These are phyloP conservation scores for Brachystomella parvula DNA, from an alignment of 1,140 invertebrate species.

Conservation along the genomic window DNA sequence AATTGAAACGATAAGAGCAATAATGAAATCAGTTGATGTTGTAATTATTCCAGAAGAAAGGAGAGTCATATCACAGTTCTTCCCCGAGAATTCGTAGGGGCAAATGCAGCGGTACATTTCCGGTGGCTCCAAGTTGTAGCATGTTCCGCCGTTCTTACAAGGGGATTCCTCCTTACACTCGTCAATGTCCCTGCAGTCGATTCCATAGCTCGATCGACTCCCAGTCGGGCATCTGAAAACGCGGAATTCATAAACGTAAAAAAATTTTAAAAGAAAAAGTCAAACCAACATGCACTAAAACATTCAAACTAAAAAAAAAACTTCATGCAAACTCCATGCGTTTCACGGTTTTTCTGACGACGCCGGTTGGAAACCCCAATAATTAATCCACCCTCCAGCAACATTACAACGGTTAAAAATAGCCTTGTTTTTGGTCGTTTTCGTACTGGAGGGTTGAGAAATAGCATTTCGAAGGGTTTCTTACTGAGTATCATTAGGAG, in stretches of 20 bases:
- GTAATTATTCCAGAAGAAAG: conserved; percentile 65
- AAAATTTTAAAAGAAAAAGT: too few species aligned
- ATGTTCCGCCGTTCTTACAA: conserved; percentile 64
- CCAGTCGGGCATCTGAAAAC: conserved; percentile 61
- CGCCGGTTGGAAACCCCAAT: too few species aligned
- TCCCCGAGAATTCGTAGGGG: conserved; percentile 63
- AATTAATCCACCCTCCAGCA: too few species aligned
- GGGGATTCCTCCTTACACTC: conserved; percentile 59
- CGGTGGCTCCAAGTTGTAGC: conserved; percentile 59
- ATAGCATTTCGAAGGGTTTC: conserved; percentile 37
- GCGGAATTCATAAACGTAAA: not conserved
- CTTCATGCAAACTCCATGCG: too few species aligned
- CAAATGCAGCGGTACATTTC: conserved; percentile 67
- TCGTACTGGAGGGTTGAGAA: too few species aligned
- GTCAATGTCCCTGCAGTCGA: conserved; percentile 63
- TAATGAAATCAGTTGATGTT: conserved; percentile 72
- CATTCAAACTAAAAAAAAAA: not conserved
- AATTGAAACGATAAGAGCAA: conserved; percentile 66
- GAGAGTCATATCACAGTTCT: conserved; percentile 66
- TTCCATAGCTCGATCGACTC: conserved; percentile 50
- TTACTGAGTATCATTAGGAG: conserved; percentile 89
- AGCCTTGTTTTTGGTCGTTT: too few species aligned
- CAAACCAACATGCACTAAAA: not conserved
- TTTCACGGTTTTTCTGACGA: too few species aligned
- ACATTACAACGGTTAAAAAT: too few species aligned